A percentile compares a stretch with the other conserved stretches of the same genome.
These are phyloP conservation scores for Dendrolimus houi DNA, from an alignment of 2,888 invertebrate species.

Conservation along the genomic window DNA sequence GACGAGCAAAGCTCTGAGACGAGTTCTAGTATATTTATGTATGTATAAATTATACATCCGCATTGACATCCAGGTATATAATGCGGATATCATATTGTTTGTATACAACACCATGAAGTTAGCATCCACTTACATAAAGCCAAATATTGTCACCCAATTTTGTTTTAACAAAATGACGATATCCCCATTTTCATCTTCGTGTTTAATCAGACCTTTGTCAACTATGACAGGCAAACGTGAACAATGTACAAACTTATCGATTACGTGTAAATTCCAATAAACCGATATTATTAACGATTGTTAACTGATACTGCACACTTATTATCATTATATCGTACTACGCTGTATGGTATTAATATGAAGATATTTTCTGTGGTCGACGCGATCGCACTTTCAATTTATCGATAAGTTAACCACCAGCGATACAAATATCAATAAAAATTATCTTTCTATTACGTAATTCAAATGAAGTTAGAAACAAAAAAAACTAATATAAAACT, in stretches of 20 bases:
- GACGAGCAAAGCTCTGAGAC: too few relatives aligned
- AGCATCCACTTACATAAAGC: constrained; percentile 10
- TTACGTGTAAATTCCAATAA: constrained; percentile 20
- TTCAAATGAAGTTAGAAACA: too few relatives aligned
- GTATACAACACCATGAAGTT: background rate
- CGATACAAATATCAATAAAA: too few relatives aligned
- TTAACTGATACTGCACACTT: constrained; percentile 31
- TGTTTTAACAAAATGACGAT: background rate
- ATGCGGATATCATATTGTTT: background rate
- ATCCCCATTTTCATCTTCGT: background rate
- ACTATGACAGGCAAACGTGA: constrained; percentile 23
- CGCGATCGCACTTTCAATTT: too few relatives aligned
- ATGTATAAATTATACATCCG: too few relatives aligned
- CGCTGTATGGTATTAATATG: too few relatives aligned
- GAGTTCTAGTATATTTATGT: too few relatives aligned
- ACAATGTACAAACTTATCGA: constrained; percentile 37
- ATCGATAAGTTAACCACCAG: too few relatives aligned
- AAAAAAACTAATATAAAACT: too few relatives aligned
- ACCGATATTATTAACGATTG: constrained; percentile 28
- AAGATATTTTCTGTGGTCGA: too few relatives aligned
- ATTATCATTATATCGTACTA: constrained; percentile 13
- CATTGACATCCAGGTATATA: background rate
- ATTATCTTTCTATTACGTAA: too few relatives aligned
- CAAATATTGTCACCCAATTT: constrained; percentile 7
- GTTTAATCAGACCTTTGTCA: constrained; percentile 1